Evolutionary conservation across 2,888 invertebrate genomes (phyloP), one percentile per base, ranked within the genome.

Genomic region (Vanessa cardui): DNA sequence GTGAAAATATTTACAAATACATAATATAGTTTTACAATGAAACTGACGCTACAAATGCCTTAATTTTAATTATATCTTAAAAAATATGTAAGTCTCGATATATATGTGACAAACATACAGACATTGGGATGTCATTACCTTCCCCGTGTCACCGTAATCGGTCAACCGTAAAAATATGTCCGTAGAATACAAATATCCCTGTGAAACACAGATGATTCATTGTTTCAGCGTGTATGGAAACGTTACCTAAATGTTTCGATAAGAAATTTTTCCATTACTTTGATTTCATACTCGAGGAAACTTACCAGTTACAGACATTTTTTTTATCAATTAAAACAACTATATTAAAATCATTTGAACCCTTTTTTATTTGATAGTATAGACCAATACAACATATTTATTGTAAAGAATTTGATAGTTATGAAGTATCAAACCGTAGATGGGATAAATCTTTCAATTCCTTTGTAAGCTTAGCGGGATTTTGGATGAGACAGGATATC

Each of bases 211-310:
- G 9, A 46, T 67, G 67, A 64, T 58, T 67, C 61, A 67, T 67
- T 56, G 56, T 62, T 67, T 66, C 64, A 67, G 61, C 45, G 12
- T 21, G 60, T 31, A 44, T n/a, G 49, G 39, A 44, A 15, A 56
- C 49, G 26, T 62, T 60, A 67, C 47, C 66, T 60, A 60, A 61
- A 66, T 45, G 62, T 66, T n/a, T 64, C 47, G 67, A 62, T 67
- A 62, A 46, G 56, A 47, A 61, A 70, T 67, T 58, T 70, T 70
- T 70, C 70, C 70, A 58, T 21, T 44, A 61, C 33, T 4, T 66
- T 61, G 46, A 47, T 33, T 58, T 61, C 47, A 45, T 21, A 33
- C 16, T 50, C 9, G 47, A 45, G 20, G 50, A 45, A 62, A 62
- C 31, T 33, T n/a, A 54, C 3, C 31, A 33, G 31, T 15, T 54